phyloP scores from a whole-genome alignment of 1,140 invertebrate species.

The Tyrophagus putrescentiae region DNA sequence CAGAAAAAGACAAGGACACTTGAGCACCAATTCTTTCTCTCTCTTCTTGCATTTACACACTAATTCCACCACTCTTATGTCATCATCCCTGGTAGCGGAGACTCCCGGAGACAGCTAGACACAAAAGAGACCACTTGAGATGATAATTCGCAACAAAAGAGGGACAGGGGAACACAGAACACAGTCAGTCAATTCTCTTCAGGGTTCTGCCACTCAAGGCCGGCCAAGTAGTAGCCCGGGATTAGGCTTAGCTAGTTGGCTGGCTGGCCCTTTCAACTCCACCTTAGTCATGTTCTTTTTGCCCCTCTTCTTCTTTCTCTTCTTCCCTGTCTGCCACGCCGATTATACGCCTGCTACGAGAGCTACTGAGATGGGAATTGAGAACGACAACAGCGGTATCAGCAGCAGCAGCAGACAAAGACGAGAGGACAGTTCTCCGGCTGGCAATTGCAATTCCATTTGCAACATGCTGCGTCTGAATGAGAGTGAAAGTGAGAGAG shows the following conservation, averaged over 20 bases:
- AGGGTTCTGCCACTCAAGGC: not conserved
- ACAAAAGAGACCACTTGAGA: conserved; percentile 4
- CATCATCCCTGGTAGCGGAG: too few species aligned
- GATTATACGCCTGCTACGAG: not conserved
- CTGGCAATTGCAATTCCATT: too few species aligned
- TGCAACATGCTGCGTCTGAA: too few species aligned
- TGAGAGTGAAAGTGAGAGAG: too few species aligned
- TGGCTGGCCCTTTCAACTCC: conserved; percentile 1
- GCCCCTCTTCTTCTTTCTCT: too few species aligned
- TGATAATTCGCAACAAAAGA: conserved; percentile 1
- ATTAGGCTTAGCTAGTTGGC: not conserved
- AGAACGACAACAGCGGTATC: too few species aligned
- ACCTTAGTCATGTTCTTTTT: conserved; percentile 7
- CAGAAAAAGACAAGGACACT: too few species aligned
- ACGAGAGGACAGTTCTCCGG: too few species aligned
- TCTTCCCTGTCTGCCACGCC: too few species aligned
- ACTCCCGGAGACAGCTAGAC: not conserved
- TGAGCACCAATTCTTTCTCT: not conserved
- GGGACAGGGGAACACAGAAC: not conserved
- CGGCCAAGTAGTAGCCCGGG: conserved; percentile 5
- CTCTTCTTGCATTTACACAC: not conserved
- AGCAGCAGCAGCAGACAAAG: too few species aligned
- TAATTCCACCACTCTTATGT: too few species aligned
- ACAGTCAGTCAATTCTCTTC: not conserved
- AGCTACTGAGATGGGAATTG: too few species aligned